Conservation (phyloP, 2,888 invertebrate genomes). For the Tholera decimalis region DNA sequence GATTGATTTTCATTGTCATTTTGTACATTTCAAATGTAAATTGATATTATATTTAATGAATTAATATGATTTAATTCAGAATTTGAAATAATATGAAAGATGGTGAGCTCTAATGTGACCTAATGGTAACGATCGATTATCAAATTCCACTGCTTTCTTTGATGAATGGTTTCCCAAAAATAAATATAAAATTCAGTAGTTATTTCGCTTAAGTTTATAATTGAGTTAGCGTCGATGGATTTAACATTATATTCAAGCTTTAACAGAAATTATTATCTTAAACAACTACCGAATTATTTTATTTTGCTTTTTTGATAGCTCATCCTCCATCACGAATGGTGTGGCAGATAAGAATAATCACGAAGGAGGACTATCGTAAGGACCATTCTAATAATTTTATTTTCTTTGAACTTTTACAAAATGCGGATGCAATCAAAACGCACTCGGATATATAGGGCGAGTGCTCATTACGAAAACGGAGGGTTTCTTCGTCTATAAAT, state of each 20-base stretch:
- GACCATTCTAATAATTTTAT: not conserved
- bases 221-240: no score
- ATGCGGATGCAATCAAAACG: not conserved
- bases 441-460: not conserved
- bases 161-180: no score
- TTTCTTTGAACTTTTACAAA: not conserved
- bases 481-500: slow-evolving; percentile 27
- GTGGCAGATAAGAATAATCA: no score
- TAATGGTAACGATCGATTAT: not conserved
- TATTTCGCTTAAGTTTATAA: no score
- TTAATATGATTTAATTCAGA: not conserved
- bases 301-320: no score
- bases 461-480: slow-evolving; percentile 1
- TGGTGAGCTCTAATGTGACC: not conserved
- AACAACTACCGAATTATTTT: no score
- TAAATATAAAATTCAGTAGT: no score
- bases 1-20: not conserved
- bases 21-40: not conserved
- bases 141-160: not conserved
- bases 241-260: no score
- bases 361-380: no score
- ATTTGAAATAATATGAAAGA: not conserved
- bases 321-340: no score
- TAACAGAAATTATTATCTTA: no score
- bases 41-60: no score